Conservation (phyloP, 2,797 vertebrate species). For the Gobio occitaniae region DNA sequence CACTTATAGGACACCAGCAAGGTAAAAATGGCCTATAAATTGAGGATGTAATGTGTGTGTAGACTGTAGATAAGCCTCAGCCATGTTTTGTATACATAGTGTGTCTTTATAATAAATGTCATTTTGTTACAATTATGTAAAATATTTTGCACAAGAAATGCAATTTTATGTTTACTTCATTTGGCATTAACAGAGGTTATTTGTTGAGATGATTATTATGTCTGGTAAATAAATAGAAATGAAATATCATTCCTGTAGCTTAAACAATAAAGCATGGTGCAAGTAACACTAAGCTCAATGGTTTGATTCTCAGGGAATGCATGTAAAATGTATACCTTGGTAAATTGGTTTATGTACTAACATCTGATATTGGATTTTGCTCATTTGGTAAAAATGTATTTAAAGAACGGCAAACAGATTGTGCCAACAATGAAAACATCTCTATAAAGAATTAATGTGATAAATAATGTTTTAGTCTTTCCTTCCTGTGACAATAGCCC, state of each 20-base stretch:
- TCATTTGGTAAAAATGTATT: too few relatives aligned
- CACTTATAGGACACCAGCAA: background rate
- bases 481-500: background rate
- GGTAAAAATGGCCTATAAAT: constrained; percentile 26
- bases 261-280: background rate
- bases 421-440: background rate
- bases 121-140: background rate
- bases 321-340: background rate
- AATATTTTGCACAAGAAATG: background rate
- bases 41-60: background rate
- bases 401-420: background rate
- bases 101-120: background rate
- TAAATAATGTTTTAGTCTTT: background rate
- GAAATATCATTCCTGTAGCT: background rate
- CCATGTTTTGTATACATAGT: background rate
- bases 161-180: background rate
- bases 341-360: background rate
- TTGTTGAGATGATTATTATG: background rate
- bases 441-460: background rate
- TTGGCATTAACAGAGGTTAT: background rate
- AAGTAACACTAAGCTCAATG: too few relatives aligned
- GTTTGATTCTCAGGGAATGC: background rate
- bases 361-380: background rate
- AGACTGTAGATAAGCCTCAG: background rate
- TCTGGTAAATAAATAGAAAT: background rate